These are phyloP conservation scores for Abrostola triplasia DNA, from an alignment of 2,888 invertebrate genomes.

Conservation along the genomic window DNA sequence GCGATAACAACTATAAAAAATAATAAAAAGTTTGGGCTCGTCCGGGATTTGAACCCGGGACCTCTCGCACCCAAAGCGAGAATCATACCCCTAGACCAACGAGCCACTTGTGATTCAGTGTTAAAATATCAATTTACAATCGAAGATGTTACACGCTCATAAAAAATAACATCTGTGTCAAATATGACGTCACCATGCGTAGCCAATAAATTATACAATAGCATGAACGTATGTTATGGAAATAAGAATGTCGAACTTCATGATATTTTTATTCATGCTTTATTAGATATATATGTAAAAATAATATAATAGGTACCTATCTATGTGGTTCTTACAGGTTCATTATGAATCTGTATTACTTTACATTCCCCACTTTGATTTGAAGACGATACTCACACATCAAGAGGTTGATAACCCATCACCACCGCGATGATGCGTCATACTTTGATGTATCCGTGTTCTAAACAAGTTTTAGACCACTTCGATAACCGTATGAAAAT, in stretches of 20 bases:
- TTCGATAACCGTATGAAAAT: not conserved
- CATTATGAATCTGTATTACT: no score
- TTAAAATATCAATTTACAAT: constrained; percentile 39
- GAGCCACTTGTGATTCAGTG: constrained; percentile 65
- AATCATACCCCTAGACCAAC: constrained; percentile 89
- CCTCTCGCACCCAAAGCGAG: constrained; percentile 89
- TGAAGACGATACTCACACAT: not conserved
- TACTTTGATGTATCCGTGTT: not conserved
- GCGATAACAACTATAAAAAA: not conserved
- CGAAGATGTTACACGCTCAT: constrained; percentile 8
- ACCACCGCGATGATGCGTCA: not conserved
- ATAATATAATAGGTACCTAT: no score
- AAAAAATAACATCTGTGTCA: constrained; percentile 8
- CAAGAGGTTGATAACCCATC: not conserved
- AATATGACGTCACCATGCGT: constrained; percentile 31
- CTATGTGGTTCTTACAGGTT: no score
- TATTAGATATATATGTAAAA: not conserved
- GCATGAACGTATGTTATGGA: not conserved
- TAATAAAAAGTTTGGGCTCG: constrained; percentile 77
- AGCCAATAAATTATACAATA: constrained; percentile 1
- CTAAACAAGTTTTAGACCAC: not conserved
- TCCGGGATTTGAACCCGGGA: constrained; percentile 89
- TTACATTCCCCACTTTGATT: not conserved
- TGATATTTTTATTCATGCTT: not conserved
- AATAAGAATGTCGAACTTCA: not conserved